Percentiles rank a stretch among this genome's conserved stretches.
Conservation (phyloP, 1,140 invertebrate genomes). For the Atta cephalotes region DNA sequence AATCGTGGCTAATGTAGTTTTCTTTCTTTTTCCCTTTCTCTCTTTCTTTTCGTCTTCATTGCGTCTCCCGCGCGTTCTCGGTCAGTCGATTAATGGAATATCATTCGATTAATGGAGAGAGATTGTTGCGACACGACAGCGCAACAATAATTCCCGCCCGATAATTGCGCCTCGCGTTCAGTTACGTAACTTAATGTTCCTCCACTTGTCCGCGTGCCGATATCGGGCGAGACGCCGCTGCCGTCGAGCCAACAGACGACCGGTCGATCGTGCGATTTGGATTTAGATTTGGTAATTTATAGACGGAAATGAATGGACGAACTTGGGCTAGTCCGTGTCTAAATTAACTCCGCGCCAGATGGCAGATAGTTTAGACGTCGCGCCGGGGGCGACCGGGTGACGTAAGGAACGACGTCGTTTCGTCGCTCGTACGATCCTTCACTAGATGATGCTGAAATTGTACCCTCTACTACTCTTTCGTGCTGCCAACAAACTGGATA, state of each 20-base stretch:
- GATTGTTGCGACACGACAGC: conserved; percentile 72
- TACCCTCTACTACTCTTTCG: not conserved
- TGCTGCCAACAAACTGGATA: not conserved
- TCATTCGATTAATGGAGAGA: conserved; percentile 64
- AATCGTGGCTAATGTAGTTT: conserved; percentile 56
- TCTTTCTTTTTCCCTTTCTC: conserved; percentile 33
- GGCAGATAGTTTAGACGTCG: conserved; percentile 58
- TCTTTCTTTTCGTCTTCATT: conserved; percentile 15
- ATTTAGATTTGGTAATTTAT: conserved; percentile 85
- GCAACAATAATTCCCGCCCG: conserved; percentile 74
- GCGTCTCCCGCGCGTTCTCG: conserved; percentile 23
- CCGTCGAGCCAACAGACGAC: not conserved
- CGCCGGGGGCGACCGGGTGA: conserved; percentile 3
- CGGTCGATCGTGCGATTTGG: conserved; percentile 80
- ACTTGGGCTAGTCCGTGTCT: conserved; percentile 66
- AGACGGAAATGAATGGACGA: conserved; percentile 83
- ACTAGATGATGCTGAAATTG: conserved; percentile 27
- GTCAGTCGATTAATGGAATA: conserved; percentile 51
- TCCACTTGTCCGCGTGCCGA: not conserved
- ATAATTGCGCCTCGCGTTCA: conserved; percentile 71
- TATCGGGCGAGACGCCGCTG: conserved; percentile 34
- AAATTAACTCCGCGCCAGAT: conserved; percentile 79
- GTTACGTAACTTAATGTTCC: conserved; percentile 64
- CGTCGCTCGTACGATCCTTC: conserved; percentile 14
- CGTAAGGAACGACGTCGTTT: conserved; percentile 57